Evolutionary conservation across 2,888 invertebrate genomes (phyloP), one percentile per base, ranked within the genome.

Genomic region (Cylindroiulus punctatus): DNA sequence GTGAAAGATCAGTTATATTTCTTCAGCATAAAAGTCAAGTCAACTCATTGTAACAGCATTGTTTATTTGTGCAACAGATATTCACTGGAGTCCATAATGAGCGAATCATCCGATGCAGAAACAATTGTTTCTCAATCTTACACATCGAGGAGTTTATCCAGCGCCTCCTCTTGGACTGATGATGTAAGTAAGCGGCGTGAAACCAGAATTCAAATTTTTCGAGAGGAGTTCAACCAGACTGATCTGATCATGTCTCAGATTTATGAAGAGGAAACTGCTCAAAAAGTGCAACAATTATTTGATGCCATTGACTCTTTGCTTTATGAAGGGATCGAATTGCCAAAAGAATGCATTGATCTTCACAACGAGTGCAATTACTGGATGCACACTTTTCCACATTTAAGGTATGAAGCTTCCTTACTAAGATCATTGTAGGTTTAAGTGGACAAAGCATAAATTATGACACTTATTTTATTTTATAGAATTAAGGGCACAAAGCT

Each of bases 111-210:
- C n/a, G 44, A 83, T n/a, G 26, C 44, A 26, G 83, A 83, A 83
- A 83, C 42, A 12, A 22, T 44, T 1, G 44, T 83, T 22, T 44
- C 83, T 83, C 83, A 83, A 40, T 42, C 83, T 14, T 83, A 42
- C 26, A 83, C 83, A 12, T 83, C 83, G 10, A 7, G 83, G 40
- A 44, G 83, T 22, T 22, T 83, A 44, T 83, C 83, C 22, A 83
- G 83, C 32, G 83, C 83, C 12, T 83, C 83, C 22, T 83, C 83
- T 1, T 83, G 83, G 83, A 83, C 83, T 40, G 83, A 83, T 36
- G 83, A 83, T 83, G 83, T 83, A 40, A 83, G 83, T 83, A 40
- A 83, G 83, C 22, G 22, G n/a, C 2, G 40, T 44, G 14, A 19
- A 26, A 82, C 14, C 82, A 14, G 32, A 65, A 65, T 30, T 14